phyloP scores from a whole-genome alignment of 1,140 invertebrate genomes.

The Monochamus saltuarius region DNA sequence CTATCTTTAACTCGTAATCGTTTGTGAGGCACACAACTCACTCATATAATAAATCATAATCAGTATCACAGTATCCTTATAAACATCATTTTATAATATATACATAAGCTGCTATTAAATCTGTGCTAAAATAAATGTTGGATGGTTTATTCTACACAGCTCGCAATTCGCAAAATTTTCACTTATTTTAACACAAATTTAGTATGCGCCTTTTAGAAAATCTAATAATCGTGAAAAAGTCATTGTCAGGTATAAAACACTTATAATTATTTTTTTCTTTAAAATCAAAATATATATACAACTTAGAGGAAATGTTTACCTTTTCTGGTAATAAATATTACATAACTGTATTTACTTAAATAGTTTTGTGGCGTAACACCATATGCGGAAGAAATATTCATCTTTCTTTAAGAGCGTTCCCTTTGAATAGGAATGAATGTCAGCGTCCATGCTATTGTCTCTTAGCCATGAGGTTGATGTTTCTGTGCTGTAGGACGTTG shows the following conservation, averaged over 20 bases:
- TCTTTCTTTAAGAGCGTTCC: slow-evolving; percentile 77
- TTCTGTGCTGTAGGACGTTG: slow-evolving; percentile 83
- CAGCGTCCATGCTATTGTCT: slow-evolving; percentile 89
- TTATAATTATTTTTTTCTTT: slow-evolving; percentile 13
- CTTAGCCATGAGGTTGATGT: slow-evolving; percentile 91
- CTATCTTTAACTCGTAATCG: slow-evolving; percentile 24
- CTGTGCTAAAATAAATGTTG: slow-evolving; percentile 17
- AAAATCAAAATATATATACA: slow-evolving; percentile 23
- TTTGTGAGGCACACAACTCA: slow-evolving; percentile 16
- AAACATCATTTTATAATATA: slow-evolving; percentile 1
- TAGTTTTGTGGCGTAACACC: slow-evolving; percentile 80
- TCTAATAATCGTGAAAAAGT: slow-evolving; percentile 16
- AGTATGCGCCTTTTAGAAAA: slow-evolving; percentile 15
- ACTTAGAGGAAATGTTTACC: slow-evolving; percentile 4
- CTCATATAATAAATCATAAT: slow-evolving; percentile 22
- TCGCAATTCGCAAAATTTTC: slow-evolving; percentile 34
- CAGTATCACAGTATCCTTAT: slow-evolving; percentile 40
- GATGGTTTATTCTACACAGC: slow-evolving; percentile 14
- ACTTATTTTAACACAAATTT: slow-evolving; percentile 13
- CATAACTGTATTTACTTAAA: slow-evolving; percentile 63
- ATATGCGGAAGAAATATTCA: slow-evolving; percentile 94
- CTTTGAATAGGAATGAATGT: slow-evolving; percentile 84
- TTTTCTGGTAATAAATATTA: neutral
- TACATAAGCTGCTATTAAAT: slow-evolving; percentile 24
- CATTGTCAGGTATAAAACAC: slow-evolving; percentile 27